A percentile compares a stretch with the other conserved stretches of the same genome.
These are phyloP conservation scores for Molossus molossus DNA, from an alignment of 2,797 vertebrate genomes.

Conservation along the genomic window DNA sequence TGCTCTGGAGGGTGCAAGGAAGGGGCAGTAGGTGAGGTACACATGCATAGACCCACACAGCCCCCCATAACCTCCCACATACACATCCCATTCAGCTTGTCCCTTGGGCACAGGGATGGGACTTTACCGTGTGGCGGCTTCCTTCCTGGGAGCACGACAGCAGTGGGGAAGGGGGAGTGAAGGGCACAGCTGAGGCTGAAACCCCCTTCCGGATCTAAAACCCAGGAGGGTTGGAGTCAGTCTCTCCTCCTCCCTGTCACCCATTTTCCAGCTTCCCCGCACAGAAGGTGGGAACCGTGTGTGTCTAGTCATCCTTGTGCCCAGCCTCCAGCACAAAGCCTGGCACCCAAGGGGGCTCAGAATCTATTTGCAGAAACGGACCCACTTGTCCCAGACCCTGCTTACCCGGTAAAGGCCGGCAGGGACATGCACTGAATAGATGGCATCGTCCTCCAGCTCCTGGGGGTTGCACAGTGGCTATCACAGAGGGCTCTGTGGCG, in stretches of 20 bases:
- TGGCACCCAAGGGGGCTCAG: background rate
- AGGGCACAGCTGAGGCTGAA: constrained; percentile 91
- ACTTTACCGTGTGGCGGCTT: constrained; percentile 95
- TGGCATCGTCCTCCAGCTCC: constrained; percentile 90
- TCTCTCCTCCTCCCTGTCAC: background rate
- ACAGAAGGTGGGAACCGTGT: accelerated
- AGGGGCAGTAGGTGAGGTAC: accelerated
- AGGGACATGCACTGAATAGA: constrained; percentile 89
- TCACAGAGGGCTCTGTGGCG: background rate
- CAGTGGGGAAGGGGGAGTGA: constrained; percentile 92
- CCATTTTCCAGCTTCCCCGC: background rate
- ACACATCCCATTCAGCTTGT: accelerated
- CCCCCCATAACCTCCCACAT: background rate
- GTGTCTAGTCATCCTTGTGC: background rate
- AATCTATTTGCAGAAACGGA: background rate
- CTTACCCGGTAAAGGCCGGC: constrained; percentile 90
- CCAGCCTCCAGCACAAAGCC: constrained; percentile 25
- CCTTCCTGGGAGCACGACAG: constrained; percentile 94
- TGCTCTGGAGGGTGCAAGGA: constrained; percentile 89
- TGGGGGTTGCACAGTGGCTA: constrained; percentile 74
- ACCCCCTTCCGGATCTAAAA: constrained; percentile 96
- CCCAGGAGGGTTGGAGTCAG: constrained; percentile 62
- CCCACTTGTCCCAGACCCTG: constrained; percentile 49
- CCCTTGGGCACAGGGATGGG: background rate
- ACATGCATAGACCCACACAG: background rate